These are phyloP conservation scores for Ivindomyrus marchei DNA, from an alignment of 2,113 vertebrate genomes.

Conservation along the genomic window DNA sequence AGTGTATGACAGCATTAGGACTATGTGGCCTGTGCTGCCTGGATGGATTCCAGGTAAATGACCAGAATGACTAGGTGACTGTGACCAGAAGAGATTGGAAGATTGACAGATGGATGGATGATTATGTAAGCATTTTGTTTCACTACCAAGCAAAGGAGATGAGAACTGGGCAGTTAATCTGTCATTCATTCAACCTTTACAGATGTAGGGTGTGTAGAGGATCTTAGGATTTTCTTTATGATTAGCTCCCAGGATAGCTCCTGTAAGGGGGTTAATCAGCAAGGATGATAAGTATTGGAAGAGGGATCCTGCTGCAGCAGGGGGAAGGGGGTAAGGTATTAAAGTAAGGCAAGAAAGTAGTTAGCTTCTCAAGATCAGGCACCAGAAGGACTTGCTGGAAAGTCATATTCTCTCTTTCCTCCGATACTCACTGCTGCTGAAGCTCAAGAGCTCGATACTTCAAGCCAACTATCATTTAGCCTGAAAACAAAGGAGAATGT, in stretches of 20 bases:
- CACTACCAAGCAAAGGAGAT: neutral
- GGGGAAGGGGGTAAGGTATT: constrained; percentile 16
- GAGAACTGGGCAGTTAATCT: constrained; percentile 13
- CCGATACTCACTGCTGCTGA: neutral
- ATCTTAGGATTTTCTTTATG: constrained; percentile 17
- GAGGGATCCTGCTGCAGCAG: constrained; percentile 28
- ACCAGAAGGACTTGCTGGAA: neutral
- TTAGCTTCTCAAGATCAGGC: constrained; percentile 31
- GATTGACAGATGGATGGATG: neutral
- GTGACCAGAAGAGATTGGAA: neutral
- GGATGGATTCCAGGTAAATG: neutral
- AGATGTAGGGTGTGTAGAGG: neutral
- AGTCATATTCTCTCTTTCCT: neutral
- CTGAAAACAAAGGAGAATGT: constrained; percentile 52
- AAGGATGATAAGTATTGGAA: constrained; percentile 16
- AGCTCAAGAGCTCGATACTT: neutral
- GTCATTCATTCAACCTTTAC: constrained; percentile 22
- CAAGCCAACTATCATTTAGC: neutral
- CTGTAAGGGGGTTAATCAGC: constrained; percentile 52
- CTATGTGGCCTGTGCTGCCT: neutral
- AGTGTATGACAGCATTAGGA: neutral
- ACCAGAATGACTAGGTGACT: neutral
- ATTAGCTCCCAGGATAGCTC: constrained; percentile 53
- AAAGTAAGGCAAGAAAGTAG: constrained; percentile 26
- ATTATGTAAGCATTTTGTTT: neutral